These are phyloP conservation scores for Epinotia nisella DNA, from an alignment of 2,888 invertebrate genomes.

Conservation along the genomic window DNA sequence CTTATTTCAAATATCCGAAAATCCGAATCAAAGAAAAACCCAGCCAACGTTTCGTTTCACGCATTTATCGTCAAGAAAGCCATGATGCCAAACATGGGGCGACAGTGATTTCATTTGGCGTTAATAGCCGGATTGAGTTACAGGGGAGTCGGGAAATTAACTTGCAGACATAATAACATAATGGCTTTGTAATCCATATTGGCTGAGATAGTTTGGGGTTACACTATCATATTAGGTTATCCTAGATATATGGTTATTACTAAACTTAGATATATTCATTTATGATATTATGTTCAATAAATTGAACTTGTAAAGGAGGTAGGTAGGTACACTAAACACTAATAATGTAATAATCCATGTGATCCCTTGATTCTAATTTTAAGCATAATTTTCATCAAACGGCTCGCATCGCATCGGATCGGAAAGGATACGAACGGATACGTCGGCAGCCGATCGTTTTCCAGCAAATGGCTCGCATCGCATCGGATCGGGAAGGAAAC, in stretches of 20 bases:
- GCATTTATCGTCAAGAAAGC: conserved; percentile 24
- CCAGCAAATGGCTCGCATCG: no score
- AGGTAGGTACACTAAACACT: no score
- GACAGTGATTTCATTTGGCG: conserved; percentile 57
- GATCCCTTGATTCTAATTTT: no score
- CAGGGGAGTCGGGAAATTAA: conserved; percentile 47
- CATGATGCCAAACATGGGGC: conserved; percentile 41
- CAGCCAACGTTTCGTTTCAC: conserved; percentile 21
- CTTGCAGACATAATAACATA: conserved; percentile 23
- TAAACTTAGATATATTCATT: conserved; percentile 14
- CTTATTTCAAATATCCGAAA: neutral
- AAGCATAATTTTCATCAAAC: no score
- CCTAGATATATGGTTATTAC: conserved; percentile 21
- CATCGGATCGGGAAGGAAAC: no score
- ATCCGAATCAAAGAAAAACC: neutral
- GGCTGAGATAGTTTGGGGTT: conserved; percentile 22
- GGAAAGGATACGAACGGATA: no score
- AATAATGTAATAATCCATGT: no score
- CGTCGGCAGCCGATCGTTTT: no score
- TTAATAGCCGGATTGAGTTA: conserved; percentile 58
- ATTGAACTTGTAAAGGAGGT: neutral
- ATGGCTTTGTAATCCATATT: conserved; percentile 31
- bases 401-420: no score
- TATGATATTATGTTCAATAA: neutral
- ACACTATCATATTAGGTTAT: conserved; percentile 12